Base-by-base conservation (phyloP, 2,797 vertebrate species). In the Takifugu ocellatus region DNA sequence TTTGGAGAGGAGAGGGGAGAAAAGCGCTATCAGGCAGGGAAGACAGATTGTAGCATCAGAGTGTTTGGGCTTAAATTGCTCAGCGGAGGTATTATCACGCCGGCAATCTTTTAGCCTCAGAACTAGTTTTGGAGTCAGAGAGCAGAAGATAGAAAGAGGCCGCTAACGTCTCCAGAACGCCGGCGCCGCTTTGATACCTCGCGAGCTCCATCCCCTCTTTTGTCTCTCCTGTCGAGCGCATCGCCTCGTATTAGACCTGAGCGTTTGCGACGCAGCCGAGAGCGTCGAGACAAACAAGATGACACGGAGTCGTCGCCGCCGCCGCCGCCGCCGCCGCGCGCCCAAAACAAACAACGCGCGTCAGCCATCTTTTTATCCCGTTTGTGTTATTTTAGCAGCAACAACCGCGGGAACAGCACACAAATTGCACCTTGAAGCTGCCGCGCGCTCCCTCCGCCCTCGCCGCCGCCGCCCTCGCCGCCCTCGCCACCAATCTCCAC, bases 21-120 rank as follows among this genome's bases (percentile, higher is more conserved):
- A 90, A 92, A 92, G 88, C 88, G 91, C 91, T 92, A 91, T 91
- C 90, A 92, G 90, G 90, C 90, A 92, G 85, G 90, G 82, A 91
- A 91, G 90, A 92, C 89, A 90, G 89, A 92, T 92, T 91, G 90
- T 88, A 89, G 89, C 87, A 89, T 90, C 86, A 85, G 72, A 88
- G 87, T 91, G 89, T 92, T 92, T 91, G 90, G 89, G 89, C 87
- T 92, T 90, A 91, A 92, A 90, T 91, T 91, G 89, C 90, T 92
- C 90, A 84, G 89, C 79, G 83, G 90, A 92, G 89, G 89, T 91
- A 88, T 89, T 90, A 91, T 92, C 87, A 86, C 79, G 77, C 84
- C 86, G 75, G 81, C 84, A 87, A 91, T 91, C 86, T 90, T 86
- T 87, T 84, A 87, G 86, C 86, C 87, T 89, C 88, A 84, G 88